These are phyloP conservation scores for Cygnus atratus DNA, from an alignment of 2,113 vertebrate species.

Conservation along the genomic window DNA sequence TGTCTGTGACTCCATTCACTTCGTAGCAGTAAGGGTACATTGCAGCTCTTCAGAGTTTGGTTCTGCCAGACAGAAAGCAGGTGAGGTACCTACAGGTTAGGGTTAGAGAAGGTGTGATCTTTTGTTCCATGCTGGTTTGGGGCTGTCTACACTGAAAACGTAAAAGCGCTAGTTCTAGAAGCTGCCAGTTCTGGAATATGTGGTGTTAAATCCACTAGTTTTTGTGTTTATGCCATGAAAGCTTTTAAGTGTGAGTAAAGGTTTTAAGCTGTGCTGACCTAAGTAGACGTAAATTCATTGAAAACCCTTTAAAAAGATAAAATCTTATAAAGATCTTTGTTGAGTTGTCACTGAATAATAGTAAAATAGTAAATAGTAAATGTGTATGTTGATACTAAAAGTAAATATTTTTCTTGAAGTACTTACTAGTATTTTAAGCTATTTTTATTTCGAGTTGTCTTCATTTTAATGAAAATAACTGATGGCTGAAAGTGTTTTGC, in stretches of 20 bases:
- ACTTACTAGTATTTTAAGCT: background rate
- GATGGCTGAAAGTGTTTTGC: background rate
- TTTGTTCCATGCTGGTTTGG: background rate
- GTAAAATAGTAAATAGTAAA: background rate
- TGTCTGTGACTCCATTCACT: background rate
- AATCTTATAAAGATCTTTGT: background rate
- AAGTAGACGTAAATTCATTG: background rate
- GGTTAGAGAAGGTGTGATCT: background rate
- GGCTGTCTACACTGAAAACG: background rate
- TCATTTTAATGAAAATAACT: background rate
- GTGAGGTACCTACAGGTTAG: background rate
- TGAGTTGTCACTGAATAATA: background rate
- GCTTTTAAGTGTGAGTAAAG: background rate
- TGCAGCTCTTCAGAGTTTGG: background rate
- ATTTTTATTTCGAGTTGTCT: background rate
- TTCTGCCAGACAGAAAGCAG: background rate
- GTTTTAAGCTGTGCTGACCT: background rate
- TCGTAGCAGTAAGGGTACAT: fast-evolving
- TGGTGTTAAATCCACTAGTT: background rate
- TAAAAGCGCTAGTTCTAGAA: background rate
- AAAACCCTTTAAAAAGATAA: background rate
- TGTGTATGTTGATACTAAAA: background rate
- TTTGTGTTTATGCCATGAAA: background rate
- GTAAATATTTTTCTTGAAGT: background rate
- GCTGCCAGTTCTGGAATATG: background rate